Evolutionary conservation across 92 coral and sea anemone species (phyloP).

Genomic region (Phymanthus crucifer): DNA sequence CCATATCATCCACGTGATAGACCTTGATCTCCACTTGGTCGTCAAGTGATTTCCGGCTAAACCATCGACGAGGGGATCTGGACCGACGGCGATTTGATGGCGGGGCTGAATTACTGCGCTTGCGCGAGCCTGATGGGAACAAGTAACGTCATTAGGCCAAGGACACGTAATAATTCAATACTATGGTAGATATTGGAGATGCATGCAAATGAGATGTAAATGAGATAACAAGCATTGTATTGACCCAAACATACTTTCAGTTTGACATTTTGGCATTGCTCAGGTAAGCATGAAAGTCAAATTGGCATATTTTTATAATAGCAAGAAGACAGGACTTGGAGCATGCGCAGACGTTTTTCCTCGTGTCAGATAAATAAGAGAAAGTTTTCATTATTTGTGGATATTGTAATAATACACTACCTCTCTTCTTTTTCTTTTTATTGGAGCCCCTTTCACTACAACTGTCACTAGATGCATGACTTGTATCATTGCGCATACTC

Average conservation of each 20-base stretch:
- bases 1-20: slow-evolving; percentile 86
- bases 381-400: neutral
- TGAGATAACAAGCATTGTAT: too few relatives aligned
- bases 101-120: slow-evolving; percentile 79
- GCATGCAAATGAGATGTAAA: too few relatives aligned
- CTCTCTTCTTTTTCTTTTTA: slow-evolving; percentile 62
- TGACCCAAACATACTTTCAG: too few relatives aligned
- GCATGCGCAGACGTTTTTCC: too few relatives aligned
- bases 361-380: too few relatives aligned
- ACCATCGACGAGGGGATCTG: slow-evolving; percentile 85
- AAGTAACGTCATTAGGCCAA: neutral
- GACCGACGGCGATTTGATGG: slow-evolving; percentile 55
- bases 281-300: too few relatives aligned
- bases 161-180: neutral
- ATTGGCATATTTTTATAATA: too few relatives aligned
- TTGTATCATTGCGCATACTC: slow-evolving; percentile 92
- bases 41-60: slow-evolving; percentile 81
- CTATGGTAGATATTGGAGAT: too few relatives aligned
- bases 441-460: slow-evolving; percentile 86
- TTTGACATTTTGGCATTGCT: too few relatives aligned
- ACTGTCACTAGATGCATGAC: slow-evolving; percentile 93
- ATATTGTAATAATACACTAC: neutral
- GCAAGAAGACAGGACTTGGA: too few relatives aligned
- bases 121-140: slow-evolving; percentile 44
- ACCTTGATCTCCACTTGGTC: slow-evolving; percentile 75